Base-by-base conservation (phyloP, 2,113 vertebrate species). In the Dasyprocta punctata region DNA sequence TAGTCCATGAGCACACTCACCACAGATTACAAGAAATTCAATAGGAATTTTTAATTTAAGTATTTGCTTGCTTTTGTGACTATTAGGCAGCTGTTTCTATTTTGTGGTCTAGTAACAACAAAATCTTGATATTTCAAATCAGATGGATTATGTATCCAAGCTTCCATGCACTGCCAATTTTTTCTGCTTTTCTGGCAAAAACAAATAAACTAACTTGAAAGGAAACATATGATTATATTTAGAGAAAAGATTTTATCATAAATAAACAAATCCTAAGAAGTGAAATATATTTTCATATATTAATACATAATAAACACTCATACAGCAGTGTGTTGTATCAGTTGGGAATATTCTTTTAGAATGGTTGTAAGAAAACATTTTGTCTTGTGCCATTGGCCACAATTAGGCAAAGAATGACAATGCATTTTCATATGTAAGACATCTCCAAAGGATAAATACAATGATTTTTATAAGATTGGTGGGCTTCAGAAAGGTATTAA, bases 151-250 rank as follows among this genome's bases (percentile, higher is more conserved):
- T 54, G 8, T 44, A 92, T 73, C 9, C 22, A 96, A 81, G 82
- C 87, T 96, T 86, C n/a, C 24, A 83, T n/a, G 20, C 61, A 22
- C 75, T 78, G 41, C 14, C 20, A 73, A 38, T 73, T 83, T 6
- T 93, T 92, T 82, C 20, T 84, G 5, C 22, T 47, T 92, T 89
- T 82, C 28, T 75, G 56, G 71, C 7, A 96, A 97, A 49, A 95
- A 49, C 75, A 10, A 92, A 88, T 87, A 90, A 95, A 71, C 26
- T 95, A 82, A 41, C 63, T n/a, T 96, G 77, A 96, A 96, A 87
- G 67, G 47, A 92, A 96, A 22, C 24, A 73, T 61, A n/a, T 88
- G 22, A 87, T 75, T 86, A n/a, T 89, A 65, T 83, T 96, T 90
- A 86, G 24, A 85, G 96, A 89, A 92, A 69, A 60, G 7, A 80